Percentiles rank a stretch among this genome's conserved stretches.
Conservation (phyloP, 2,113 vertebrate species). For the Nymphicus hollandicus region DNA sequence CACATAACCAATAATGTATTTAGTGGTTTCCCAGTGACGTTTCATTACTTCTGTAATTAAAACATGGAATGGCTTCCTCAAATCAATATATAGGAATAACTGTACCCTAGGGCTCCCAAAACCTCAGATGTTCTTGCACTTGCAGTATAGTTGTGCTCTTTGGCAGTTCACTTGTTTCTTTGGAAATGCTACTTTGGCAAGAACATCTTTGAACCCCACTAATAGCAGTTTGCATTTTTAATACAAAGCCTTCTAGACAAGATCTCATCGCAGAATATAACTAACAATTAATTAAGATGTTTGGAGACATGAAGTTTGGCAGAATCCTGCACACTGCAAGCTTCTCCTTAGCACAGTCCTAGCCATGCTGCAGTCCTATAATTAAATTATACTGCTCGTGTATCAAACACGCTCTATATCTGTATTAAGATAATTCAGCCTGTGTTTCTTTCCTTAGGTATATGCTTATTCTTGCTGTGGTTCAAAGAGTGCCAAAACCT, state of each 20-base stretch:
- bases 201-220: neutral
- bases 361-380: neutral
- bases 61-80: neutral
- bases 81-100: neutral
- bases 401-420: neutral
- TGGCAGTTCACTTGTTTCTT: neutral
- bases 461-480: neutral
- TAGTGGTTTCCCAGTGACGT: neutral
- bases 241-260: neutral
- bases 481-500: neutral
- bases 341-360: neutral
- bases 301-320: neutral
- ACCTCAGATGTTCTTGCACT: neutral
- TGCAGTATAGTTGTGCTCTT: neutral
- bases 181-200: neutral
- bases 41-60: neutral
- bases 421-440: neutral
- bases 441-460: neutral
- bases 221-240: neutral
- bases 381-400: neutral
- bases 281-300: slow-evolving; percentile 10
- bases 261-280: neutral
- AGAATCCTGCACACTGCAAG: neutral
- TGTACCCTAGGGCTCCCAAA: neutral
- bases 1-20: neutral